Evolutionary conservation across 2,888 invertebrate species (phyloP), one percentile per base, ranked within the genome.

Genomic region (Dolichomitus sp.): DNA sequence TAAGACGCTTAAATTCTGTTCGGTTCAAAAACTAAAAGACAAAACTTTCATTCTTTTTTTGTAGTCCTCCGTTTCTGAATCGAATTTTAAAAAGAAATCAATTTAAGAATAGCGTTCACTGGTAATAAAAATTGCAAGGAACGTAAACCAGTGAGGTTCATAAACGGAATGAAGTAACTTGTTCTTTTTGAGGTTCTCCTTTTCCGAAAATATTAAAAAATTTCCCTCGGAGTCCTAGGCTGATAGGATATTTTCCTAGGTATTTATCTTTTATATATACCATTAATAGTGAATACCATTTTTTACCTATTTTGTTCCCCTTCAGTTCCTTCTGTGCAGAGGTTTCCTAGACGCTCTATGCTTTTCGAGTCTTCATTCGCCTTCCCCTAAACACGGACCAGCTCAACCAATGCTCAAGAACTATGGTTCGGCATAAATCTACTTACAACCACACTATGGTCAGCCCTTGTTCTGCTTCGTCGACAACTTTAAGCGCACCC

Each of bases 391-490:
- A 11, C 57, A 37, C 17, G 30, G 30, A 65, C 23, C 54, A 30
- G 66, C 50, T 80, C 45, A 33, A 54, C 63, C 74, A 54, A 84
- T 82, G 84, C 85, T 78, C 87, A 65, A 83, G 80, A 85, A 86
- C 89, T 88, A 87, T 88, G 85, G 85, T 84, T 84, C 77, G 80
- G 85, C 86, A 89, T 89, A 90, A 89, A 89, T 90, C 88, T 86
- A 87, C 81, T 81, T 80, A 85, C 85, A 81, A 84, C 73, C 73
- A 74, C 83, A 57, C 59, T 61, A 61, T 70, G 84, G 77, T 83
- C 68, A 61, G 50, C 61, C 78, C 54, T 19, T 61, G 48, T 61
- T 50, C 54, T 48, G 54, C 69, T 17, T 61, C 68, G 48, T 70
- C 33, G 79, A 74, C 52, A 23, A 63, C 83, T 81, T 85, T 85